Percentiles rank a stretch among this genome's conserved stretches.
These are phyloP conservation scores for Brenthis daphne DNA, from an alignment of 2,888 invertebrate species.

Conservation along the genomic window DNA sequence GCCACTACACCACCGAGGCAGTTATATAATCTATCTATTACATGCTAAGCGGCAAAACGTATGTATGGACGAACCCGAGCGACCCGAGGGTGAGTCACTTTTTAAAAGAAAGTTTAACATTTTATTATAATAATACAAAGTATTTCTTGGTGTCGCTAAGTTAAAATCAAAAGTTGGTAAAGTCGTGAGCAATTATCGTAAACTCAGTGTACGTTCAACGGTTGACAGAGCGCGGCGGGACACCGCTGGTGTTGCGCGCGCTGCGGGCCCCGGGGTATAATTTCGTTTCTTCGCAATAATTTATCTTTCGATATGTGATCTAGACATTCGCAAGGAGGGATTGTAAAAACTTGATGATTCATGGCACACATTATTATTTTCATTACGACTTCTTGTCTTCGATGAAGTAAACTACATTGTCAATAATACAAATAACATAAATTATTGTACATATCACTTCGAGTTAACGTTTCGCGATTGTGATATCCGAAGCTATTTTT, in stretches of 20 bases:
- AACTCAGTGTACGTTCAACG: conserved; percentile 5
- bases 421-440: neutral
- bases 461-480: too few relatives aligned
- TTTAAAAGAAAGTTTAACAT: neutral
- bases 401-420: neutral
- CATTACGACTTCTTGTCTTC: neutral
- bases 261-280: neutral
- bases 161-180: conserved; percentile 5
- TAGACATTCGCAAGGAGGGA: conserved; percentile 9
- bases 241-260: conserved; percentile 11
- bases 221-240: neutral
- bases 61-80: too few relatives aligned
- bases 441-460: too few relatives aligned
- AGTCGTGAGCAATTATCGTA: conserved; percentile 20
- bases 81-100: too few relatives aligned
- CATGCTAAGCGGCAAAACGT: too few relatives aligned
- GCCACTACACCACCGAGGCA: too few relatives aligned
- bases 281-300: conserved; percentile 15
- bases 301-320: conserved; percentile 24
- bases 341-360: conserved; percentile 8
- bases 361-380: neutral
- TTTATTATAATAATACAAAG: neutral
- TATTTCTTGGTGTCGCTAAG: neutral
- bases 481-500: too few relatives aligned
- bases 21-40: too few relatives aligned